phyloP scores from a whole-genome alignment of 2,797 vertebrate species.

The Macropodus opercularis region DNA sequence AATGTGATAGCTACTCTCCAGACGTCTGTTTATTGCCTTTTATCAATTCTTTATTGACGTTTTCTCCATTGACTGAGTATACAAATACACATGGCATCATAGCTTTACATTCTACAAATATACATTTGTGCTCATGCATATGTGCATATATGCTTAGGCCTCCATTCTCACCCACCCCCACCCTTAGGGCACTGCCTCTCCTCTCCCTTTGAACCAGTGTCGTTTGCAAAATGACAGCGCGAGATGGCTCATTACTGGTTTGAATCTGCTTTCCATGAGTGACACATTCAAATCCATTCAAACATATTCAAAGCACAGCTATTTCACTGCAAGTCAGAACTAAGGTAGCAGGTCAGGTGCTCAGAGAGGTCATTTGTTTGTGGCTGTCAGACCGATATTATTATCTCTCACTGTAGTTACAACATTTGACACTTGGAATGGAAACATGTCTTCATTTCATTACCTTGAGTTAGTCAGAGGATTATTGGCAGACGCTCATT shows the following conservation, averaged over 20 bases:
- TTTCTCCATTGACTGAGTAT: too few species aligned
- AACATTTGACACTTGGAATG: conserved; percentile 33
- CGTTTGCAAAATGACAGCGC: conserved; percentile 16
- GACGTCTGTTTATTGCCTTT: conserved; percentile 14
- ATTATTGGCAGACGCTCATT: neutral
- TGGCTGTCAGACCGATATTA: conserved; percentile 42
- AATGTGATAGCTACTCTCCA: conserved; percentile 50
- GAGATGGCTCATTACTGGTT: conserved; percentile 32
- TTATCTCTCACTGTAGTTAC: conserved; percentile 57
- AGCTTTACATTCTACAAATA: too few species aligned
- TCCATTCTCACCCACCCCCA: too few species aligned
- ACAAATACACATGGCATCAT: too few species aligned
- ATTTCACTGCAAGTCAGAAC: conserved; percentile 51
- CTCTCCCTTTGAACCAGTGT: conserved; percentile 15
- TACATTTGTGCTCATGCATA: too few species aligned
- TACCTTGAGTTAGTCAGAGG: neutral
- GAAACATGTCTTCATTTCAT: conserved; percentile 16
- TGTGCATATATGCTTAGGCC: too few species aligned
- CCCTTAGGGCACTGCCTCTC: too few species aligned
- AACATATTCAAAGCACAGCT: conserved; percentile 65
- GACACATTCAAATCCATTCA: conserved; percentile 68
- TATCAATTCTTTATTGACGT: too few species aligned
- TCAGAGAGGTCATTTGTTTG: conserved; percentile 60
- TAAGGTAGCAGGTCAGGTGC: conserved; percentile 50
- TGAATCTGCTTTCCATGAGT: conserved; percentile 71